Conservation (phyloP, 2,797 vertebrate genomes). For the Hydrophis major region DNA sequence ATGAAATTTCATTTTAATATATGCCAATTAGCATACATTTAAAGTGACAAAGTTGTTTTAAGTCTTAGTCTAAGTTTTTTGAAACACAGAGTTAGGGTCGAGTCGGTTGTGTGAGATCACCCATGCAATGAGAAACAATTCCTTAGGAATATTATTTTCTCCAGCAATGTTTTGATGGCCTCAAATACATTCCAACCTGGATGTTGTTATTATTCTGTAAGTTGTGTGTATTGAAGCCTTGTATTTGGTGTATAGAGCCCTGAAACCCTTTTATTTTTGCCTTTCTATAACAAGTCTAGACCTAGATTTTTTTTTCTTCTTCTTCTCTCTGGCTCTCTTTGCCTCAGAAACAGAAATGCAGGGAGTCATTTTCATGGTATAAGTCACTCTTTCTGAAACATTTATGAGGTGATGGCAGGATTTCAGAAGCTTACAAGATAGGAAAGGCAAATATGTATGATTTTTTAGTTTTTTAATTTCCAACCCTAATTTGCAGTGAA, state of each 20-base stretch:
- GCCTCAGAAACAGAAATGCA: constrained; percentile 49
- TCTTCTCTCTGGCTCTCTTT: constrained; percentile 33
- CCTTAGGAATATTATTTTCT: not conserved
- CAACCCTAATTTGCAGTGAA: constrained; percentile 15
- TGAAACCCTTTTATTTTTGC: not conserved
- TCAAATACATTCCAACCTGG: not conserved
- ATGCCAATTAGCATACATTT: too few species aligned
- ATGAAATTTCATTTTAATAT: too few species aligned
- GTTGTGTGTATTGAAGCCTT: not conserved
- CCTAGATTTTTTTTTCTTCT: not conserved
- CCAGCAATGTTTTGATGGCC: not conserved
- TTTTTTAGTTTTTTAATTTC: constrained; percentile 55
- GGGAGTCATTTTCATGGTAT: constrained; percentile 14
- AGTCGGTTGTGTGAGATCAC: not conserved
- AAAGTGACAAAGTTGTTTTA: too few species aligned
- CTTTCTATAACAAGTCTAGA: not conserved
- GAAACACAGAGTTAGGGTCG: not conserved
- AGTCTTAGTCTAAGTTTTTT: not conserved
- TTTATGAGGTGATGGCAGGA: constrained; percentile 52
- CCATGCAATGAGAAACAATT: not conserved
- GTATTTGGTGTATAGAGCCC: not conserved
- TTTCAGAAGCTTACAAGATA: constrained; percentile 48
- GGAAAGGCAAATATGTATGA: constrained; percentile 37
- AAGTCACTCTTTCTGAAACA: constrained; percentile 53
- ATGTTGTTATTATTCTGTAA: not conserved